Percentiles rank a stretch among this genome's conserved stretches.
Conservation (phyloP, 2,113 vertebrate genomes). For the Seriola aureovittata region DNA sequence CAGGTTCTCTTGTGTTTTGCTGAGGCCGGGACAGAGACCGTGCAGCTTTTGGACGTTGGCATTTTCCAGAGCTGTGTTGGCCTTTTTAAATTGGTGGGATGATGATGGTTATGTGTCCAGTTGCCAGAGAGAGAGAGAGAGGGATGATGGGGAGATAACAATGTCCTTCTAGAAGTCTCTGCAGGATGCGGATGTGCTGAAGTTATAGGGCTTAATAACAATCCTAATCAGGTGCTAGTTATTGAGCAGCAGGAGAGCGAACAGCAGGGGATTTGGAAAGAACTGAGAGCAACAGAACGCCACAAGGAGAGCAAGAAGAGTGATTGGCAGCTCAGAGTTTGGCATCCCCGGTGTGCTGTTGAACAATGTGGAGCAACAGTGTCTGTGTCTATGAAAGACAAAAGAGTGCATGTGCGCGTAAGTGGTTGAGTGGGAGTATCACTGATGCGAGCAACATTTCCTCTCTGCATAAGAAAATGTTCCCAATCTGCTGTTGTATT, state of each 20-base stretch:
- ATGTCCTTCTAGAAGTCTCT: conserved; percentile 48
- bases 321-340: conserved; percentile 46
- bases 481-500: conserved; percentile 56
- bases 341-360: conserved; percentile 23
- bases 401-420: conserved; percentile 2
- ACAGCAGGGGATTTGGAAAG: conserved; percentile 24
- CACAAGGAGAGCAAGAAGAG: conserved; percentile 15
- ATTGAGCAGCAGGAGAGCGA: conserved; percentile 41
- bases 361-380: conserved; percentile 1
- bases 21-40: not conserved
- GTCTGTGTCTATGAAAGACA: conserved; percentile 10
- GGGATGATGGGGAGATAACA: conserved; percentile 68
- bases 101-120: conserved; percentile 54
- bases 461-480: conserved; percentile 38
- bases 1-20: conserved; percentile 22
- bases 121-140: conserved; percentile 37
- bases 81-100: conserved; percentile 49
- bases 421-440: conserved; percentile 34
- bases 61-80: conserved; percentile 28
- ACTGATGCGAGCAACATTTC: conserved; percentile 29
- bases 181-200: conserved; percentile 52
- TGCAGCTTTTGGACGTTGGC: conserved; percentile 17
- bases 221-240: conserved; percentile 66
- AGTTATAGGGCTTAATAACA: conserved; percentile 41
- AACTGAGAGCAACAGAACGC: conserved; percentile 38